These are phyloP conservation scores for Leucopternis melanops DNA, from an alignment of 2,113 vertebrate species.

Conservation along the genomic window DNA sequence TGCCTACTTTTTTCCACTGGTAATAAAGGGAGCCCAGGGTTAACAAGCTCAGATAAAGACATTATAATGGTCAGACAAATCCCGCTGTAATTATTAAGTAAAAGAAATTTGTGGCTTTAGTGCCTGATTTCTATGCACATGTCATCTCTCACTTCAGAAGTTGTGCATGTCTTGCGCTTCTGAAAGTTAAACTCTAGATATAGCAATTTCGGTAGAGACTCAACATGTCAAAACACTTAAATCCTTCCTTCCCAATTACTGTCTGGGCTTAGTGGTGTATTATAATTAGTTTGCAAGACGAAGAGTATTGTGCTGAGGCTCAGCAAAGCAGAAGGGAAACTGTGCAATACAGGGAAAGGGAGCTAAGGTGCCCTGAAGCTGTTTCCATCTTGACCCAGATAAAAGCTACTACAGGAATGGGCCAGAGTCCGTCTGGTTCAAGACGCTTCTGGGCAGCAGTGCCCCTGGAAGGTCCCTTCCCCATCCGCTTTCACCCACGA, in stretches of 20 bases:
- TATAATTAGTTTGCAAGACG: not conserved
- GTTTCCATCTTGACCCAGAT: not conserved
- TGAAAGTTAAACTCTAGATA: not conserved
- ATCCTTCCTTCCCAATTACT: not conserved
- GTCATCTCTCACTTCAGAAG: not conserved
- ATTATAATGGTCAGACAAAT: not conserved
- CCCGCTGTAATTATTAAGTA: not conserved
- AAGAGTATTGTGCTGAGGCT: not conserved
- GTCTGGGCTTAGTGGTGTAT: not conserved
- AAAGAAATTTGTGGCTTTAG: not conserved
- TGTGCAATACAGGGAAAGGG: not conserved
- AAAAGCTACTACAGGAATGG: not conserved
- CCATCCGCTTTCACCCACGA: not conserved
- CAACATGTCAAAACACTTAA: not conserved
- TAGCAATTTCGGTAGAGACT: not conserved
- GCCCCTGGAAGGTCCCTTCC: not conserved
- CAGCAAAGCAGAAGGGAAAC: not conserved
- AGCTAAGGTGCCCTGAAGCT: not conserved
- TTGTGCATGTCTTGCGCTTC: rapidly evolving
- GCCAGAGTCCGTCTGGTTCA: not conserved
- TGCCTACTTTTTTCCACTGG: not conserved
- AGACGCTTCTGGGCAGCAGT: not conserved
- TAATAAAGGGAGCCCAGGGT: not conserved
- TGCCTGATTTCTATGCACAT: not conserved
- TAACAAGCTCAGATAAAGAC: not conserved